Base-by-base conservation (phyloP, 2,888 invertebrate species). In the Calliphora vomitoria region DNA sequence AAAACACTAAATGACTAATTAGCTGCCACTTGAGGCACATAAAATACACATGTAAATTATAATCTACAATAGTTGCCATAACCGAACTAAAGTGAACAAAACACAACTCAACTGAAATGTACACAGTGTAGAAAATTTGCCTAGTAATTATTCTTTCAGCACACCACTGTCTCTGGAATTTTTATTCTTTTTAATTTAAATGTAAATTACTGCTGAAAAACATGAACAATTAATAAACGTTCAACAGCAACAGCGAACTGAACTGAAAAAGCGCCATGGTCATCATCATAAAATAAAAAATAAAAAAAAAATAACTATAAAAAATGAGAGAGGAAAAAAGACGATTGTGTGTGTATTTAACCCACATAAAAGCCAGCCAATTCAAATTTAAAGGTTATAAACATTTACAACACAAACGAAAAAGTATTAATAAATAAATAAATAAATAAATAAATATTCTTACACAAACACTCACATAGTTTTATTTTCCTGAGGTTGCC, bases 221-320 rank as follows among this genome's bases (percentile, higher is more conserved):
- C 76, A 80, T 66, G 66, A 76, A 72, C 76, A 84, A 84, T 83
- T 87, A 83, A 83, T 71, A 86, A 86, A 71, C 58, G 71, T 47
- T 82, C 80, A 80, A 79, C 79, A 47, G 25, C 71, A 58, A 60
- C 68, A 60, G 41, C 11, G 25, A 76, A 55, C 3, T 47, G 13
- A 50, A 20, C 1, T 11, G 25, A 47, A 47, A 69, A 62, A 71
- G 5, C 35, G 44, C 35, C 82, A 66, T 50, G 64, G 44, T 72
- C 72, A 82, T 68, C 50, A 82, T 20, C 35, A 75, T 79, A 80
- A 78, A 44, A 68, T 53, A 60, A 74, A 71, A 64, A n/a, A 3
- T 62, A 25, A 71, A 35, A 47, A 44, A 44, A 25, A n/a, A 41
- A 76, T 44, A 66, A 55, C 62, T 62, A 62, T n/a, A 62, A 50